Percentiles rank a stretch among this genome's conserved stretches.
Conservation (phyloP, 2,113 vertebrate species). For the Colistium nudipinnis region DNA sequence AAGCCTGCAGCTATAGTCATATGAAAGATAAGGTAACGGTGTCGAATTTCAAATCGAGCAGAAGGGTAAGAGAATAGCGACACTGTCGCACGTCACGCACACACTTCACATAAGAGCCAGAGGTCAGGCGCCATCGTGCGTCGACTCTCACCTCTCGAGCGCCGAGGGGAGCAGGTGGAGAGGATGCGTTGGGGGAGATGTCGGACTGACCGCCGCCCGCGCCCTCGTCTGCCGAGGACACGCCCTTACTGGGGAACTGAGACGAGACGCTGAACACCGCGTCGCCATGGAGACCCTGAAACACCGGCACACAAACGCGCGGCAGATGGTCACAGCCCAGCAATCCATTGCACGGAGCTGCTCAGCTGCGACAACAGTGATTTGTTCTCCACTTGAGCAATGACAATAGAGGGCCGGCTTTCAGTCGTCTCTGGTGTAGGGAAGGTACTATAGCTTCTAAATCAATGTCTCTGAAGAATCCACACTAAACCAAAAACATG, state of each 20-base stretch:
- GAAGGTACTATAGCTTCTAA: not conserved
- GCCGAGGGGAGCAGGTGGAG: constrained; percentile 43
- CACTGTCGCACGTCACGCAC: no score
- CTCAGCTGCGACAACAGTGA: not conserved
- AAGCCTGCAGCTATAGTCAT: not conserved
- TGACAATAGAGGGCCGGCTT: no score
- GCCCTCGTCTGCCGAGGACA: constrained; percentile 26
- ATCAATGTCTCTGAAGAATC: no score
- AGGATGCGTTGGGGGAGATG: not conserved
- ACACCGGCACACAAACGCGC: not conserved
- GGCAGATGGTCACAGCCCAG: not conserved
- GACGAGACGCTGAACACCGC: constrained; percentile 77
- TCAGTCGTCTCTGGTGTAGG: no score
- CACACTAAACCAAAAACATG: not conserved
- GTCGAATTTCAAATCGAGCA: constrained; percentile 53
- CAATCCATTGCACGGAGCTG: not conserved
- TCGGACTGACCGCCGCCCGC: not conserved
- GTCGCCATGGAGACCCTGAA: constrained; percentile 70
- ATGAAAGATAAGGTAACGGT: not conserved
- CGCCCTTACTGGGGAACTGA: constrained; percentile 41
- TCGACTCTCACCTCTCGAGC: constrained; percentile 60
- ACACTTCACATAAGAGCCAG: not conserved
- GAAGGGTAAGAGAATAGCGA: not conserved
- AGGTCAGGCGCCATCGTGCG: not conserved
- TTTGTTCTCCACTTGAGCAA: not conserved